Evolutionary conservation across 2,797 vertebrate species (phyloP), one percentile per base, ranked within the genome.

Genomic region (Myotis findleyi): DNA sequence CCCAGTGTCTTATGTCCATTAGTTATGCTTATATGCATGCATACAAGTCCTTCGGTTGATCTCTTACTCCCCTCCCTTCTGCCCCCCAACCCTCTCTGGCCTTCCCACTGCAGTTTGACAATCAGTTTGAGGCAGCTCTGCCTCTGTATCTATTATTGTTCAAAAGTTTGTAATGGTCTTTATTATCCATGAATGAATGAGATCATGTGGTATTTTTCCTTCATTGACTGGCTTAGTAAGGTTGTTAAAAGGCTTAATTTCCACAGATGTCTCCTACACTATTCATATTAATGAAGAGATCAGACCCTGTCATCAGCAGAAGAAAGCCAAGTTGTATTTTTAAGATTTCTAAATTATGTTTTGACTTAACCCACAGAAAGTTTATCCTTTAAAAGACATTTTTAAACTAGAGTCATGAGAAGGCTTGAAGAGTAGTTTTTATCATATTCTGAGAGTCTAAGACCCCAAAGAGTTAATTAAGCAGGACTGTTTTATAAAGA

Each of bases 311-410:
- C n/a, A 87, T 68, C 59, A 51, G 57, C 25, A 87, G 11, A 71
- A 71, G 30, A 90, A 95, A 94, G 6, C 59, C 13, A 71, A n/a
- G 49, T 59, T 73, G 57, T 87, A 53, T 89, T 89, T 81, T 91
- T 49, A 88, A 75, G 88, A 75, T 83, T 91, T 16, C 41, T 23
- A 79, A 87, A 27, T 47, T 55, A 30, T 77, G 17, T 69, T 68
- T 90, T 72, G 2, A 53, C 51, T 75, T 84, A 64, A 89, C 16
- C 41, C 30, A 44, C 11, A 85, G 1, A 66, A 80, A 17, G 75
- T 87, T 89, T 87, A 64, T 49, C 53, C 68, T 96, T 90, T 59
- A 62, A 94, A 95, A 38, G 38, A 38, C 38, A 38, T 44, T 72
- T 38, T 90, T 68, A 88, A 89, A 80, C 23, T 55, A 49, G 33